phyloP scores from a whole-genome alignment of 1,140 invertebrate species.

The Leguminivora glycinivorella region DNA sequence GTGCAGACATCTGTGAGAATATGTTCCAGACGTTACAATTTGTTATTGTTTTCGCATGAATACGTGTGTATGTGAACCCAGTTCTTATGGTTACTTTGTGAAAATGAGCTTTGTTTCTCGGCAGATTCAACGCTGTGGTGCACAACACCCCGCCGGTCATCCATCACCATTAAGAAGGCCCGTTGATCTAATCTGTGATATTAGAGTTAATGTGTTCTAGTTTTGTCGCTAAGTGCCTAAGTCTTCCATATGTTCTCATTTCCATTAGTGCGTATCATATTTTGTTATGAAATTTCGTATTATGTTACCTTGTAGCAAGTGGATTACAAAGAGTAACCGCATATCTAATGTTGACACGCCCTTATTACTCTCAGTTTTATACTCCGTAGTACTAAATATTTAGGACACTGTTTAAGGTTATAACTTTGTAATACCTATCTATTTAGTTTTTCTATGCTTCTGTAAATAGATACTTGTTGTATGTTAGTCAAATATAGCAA shows the following conservation, averaged over 20 bases:
- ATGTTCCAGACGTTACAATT: not conserved
- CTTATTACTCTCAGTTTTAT: conserved; percentile 14
- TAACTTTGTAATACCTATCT: not conserved
- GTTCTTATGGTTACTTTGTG: not conserved
- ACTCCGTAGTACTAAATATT: not conserved
- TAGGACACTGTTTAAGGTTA: not conserved
- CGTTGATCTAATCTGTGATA: conserved; percentile 64
- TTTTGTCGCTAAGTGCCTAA: conserved; percentile 30
- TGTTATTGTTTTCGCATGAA: conserved; percentile 10
- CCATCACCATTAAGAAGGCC: conserved; percentile 67
- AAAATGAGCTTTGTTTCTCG: conserved; percentile 39
- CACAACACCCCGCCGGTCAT: conserved; percentile 71
- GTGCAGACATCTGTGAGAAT: conserved; percentile 2
- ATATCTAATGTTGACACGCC: conserved; percentile 15
- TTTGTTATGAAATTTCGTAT: conserved; percentile 26
- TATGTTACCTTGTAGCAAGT: conserved; percentile 25
- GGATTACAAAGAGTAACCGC: conserved; percentile 6
- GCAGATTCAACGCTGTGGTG: conserved; percentile 73
- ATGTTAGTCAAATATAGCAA: conserved; percentile 17
- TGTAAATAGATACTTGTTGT: conserved; percentile 16
- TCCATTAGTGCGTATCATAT: conserved; percentile 22
- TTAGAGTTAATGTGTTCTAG: conserved; percentile 55
- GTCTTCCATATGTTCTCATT: conserved; percentile 24
- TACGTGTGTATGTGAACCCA: conserved; percentile 3
- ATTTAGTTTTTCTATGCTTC: not conserved